phyloP scores from a whole-genome alignment of 2,888 invertebrate species.

The Drosophila mercatorum region DNA sequence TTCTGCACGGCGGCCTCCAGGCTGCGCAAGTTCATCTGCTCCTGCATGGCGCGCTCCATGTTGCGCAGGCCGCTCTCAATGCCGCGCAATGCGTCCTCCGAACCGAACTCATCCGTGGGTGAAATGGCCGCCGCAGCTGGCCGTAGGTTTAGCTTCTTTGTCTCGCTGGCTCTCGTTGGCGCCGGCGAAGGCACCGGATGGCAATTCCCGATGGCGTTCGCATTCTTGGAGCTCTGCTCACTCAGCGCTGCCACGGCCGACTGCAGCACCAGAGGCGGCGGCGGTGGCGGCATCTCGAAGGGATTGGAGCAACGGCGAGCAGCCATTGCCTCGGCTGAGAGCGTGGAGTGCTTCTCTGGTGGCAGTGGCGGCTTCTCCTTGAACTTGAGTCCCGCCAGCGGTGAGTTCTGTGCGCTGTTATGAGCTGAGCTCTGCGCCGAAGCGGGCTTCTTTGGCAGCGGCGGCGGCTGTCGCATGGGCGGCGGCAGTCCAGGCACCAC shows the following conservation, averaged over 20 bases:
- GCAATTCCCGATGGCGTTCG: constrained; percentile 43
- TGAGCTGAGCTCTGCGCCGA: constrained; percentile 81
- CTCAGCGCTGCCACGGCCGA: constrained; percentile 70
- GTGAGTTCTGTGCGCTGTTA: constrained; percentile 83
- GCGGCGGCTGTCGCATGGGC: constrained; percentile 83
- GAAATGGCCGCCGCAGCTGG: constrained; percentile 55
- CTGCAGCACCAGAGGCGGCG: constrained; percentile 70
- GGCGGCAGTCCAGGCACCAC: constrained; percentile 73
- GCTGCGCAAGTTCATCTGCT: constrained; percentile 84
- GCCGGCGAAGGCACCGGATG: constrained; percentile 80
- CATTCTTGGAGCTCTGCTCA: constrained; percentile 72
- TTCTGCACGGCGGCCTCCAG: constrained; percentile 81
- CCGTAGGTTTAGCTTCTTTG: constrained; percentile 67
- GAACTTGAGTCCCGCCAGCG: constrained; percentile 79
- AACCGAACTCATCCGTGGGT: constrained; percentile 84
- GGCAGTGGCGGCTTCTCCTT: constrained; percentile 81
- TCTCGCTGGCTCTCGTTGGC: constrained; percentile 79
- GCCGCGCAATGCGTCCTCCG: constrained; percentile 84
- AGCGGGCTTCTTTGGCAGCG: constrained; percentile 82
- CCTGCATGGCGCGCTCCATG: constrained; percentile 85
- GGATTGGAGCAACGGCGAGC: constrained; percentile 82
- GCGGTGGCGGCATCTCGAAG: constrained; percentile 81
- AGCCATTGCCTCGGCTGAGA: constrained; percentile 70
- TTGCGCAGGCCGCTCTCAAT: constrained; percentile 85
- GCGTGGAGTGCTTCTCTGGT: constrained; percentile 76